Evolutionary conservation across 2,797 vertebrate genomes (phyloP).

Genomic region (Acanthopagrus latus): DNA sequence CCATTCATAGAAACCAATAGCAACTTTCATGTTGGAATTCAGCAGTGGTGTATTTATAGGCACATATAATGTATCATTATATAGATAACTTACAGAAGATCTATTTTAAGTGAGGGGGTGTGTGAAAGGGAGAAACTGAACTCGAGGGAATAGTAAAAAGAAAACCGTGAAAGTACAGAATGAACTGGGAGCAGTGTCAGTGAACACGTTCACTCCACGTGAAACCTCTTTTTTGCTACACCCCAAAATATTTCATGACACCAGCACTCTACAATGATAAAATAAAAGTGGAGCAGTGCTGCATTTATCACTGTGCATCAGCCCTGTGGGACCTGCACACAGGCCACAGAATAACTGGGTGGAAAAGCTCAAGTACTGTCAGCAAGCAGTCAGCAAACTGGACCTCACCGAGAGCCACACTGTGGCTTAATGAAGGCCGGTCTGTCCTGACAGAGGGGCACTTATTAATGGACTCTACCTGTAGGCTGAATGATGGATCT

Average conservation of each 20-base stretch:
- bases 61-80: slow-evolving; percentile 6
- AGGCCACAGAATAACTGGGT: slow-evolving; percentile 35
- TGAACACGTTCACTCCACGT: background rate
- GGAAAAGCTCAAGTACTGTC: slow-evolving; percentile 38
- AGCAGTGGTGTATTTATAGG: slow-evolving; percentile 20
- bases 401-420: slow-evolving; percentile 10
- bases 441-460: slow-evolving; percentile 32
- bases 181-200: background rate
- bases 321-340: slow-evolving; percentile 37
- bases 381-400: slow-evolving; percentile 29
- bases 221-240: slow-evolving; percentile 34
- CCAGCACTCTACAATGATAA: slow-evolving; percentile 47
- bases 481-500: slow-evolving; percentile 59
- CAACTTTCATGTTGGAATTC: background rate
- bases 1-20: slow-evolving; percentile 4
- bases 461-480: slow-evolving; percentile 57
- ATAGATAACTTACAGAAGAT: slow-evolving; percentile 29
- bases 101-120: slow-evolving; percentile 37
- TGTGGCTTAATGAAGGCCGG: slow-evolving; percentile 22
- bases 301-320: slow-evolving; percentile 59
- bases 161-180: slow-evolving; percentile 6
- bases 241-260: slow-evolving; percentile 54
- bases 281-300: slow-evolving; percentile 60
- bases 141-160: slow-evolving; percentile 34
- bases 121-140: slow-evolving; percentile 15